Conservation (phyloP, 1,140 invertebrate genomes). For the Aleiodes sp. region DNA sequence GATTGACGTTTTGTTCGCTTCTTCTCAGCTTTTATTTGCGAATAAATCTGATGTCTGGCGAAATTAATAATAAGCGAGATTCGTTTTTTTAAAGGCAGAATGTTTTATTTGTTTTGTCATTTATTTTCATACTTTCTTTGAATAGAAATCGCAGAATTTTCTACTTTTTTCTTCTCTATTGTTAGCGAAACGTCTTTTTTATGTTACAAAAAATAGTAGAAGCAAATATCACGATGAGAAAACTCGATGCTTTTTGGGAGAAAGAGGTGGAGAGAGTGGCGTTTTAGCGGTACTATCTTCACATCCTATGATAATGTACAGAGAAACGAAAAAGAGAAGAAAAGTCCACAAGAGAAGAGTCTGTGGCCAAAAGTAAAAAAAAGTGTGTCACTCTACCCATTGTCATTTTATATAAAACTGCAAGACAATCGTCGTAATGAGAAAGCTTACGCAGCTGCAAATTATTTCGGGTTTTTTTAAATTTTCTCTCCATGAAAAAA, state of each 20-base stretch:
- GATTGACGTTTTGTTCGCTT: no score
- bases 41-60: no score
- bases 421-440: slow-evolving; percentile 61
- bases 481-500: neutral
- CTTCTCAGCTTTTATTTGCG: no score
- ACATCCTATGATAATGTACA: neutral
- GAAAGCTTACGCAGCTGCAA: slow-evolving; percentile 44
- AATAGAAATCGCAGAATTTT: no score
- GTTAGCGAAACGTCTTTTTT: no score
- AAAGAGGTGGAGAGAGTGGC: neutral
- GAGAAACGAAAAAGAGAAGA: slow-evolving; percentile 41
- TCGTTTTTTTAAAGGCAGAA: no score
- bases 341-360: neutral
- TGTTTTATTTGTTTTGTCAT: no score
- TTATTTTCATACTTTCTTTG: no score
- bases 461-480: neutral
- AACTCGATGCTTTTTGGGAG: neutral
- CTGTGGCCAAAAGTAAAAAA: slow-evolving; percentile 6
- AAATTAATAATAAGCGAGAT: no score
- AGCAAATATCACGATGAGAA: neutral
- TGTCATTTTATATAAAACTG: slow-evolving; percentile 53
- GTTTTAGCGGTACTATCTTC: slow-evolving; percentile 9
- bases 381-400: slow-evolving; percentile 48
- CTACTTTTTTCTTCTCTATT: no score
- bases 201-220: neutral